Conservation (phyloP, 2,113 vertebrate species). For the Otolemur garnettii region DNA sequence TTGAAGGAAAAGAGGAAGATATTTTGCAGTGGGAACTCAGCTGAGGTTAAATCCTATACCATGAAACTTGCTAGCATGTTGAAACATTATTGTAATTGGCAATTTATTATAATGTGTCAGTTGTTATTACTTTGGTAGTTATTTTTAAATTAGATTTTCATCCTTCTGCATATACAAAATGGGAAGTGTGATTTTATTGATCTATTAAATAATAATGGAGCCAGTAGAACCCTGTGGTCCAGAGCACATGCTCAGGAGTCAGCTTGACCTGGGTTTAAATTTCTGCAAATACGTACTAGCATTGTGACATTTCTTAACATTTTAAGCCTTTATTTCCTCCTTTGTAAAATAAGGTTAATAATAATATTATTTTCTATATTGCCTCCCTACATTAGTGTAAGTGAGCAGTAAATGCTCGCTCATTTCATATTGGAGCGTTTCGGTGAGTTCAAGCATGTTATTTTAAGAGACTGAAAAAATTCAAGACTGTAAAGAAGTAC, state of each 20-base stretch:
- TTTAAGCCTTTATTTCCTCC: slow-evolving; percentile 29
- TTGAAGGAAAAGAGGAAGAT: background rate
- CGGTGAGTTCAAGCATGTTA: background rate
- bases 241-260: no score
- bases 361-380: background rate
- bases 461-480: background rate
- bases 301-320: background rate
- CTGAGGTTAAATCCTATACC: background rate
- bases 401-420: background rate
- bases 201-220: background rate
- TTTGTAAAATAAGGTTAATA: slow-evolving; percentile 12
- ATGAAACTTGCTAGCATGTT: background rate
- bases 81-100: background rate
- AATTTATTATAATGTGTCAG: background rate
- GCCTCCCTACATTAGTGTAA: background rate
- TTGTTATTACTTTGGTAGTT: slow-evolving; percentile 17
- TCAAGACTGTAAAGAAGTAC: background rate
- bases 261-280: background rate
- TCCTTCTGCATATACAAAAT: background rate
- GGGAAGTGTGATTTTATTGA: background rate
- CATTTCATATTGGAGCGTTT: slow-evolving; percentile 9
- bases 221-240: background rate
- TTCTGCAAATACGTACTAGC: background rate
- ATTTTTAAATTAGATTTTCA: slow-evolving; percentile 19
- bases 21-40: background rate